Evolutionary conservation across 2,888 invertebrate genomes (phyloP).

Genomic region (Dusona sp.): DNA sequence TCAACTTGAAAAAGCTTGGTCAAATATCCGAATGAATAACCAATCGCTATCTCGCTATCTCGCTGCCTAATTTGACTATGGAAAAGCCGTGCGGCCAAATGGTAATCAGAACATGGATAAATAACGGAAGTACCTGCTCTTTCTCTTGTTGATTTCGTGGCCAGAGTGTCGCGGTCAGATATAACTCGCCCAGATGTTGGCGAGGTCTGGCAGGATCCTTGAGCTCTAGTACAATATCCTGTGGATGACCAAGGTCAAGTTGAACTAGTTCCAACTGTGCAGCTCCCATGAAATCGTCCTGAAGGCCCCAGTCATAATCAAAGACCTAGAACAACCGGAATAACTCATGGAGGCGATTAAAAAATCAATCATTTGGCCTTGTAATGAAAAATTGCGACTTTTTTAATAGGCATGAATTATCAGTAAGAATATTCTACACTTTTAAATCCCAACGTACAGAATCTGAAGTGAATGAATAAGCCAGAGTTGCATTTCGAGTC

Average conservation of each 20-base stretch:
- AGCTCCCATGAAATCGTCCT: slow-evolving; percentile 99
- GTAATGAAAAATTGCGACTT: not conserved
- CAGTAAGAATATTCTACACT: not conserved
- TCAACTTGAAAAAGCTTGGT: not conserved
- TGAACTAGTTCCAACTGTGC: slow-evolving; percentile 93
- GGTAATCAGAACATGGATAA: slow-evolving; percentile 38
- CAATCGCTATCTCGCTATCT: not conserved
- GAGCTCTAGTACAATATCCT: slow-evolving; percentile 92
- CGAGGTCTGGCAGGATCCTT: slow-evolving; percentile 91
- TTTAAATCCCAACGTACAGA: not conserved
- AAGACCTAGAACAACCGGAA: slow-evolving; percentile 88
- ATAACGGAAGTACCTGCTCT: slow-evolving; percentile 66
- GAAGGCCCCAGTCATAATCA: slow-evolving; percentile 98
- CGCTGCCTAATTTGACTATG: not conserved
- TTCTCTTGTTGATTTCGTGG: slow-evolving; percentile 96
- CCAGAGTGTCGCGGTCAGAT: slow-evolving; percentile 93
- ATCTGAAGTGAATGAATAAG: not conserved
- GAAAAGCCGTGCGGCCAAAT: slow-evolving; percentile 14
- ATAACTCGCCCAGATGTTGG: slow-evolving; percentile 93
- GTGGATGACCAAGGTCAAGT: slow-evolving; percentile 91
- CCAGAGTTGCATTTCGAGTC: not conserved
- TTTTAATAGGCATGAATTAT: not conserved
- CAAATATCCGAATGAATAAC: not conserved
- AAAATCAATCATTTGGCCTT: not conserved
- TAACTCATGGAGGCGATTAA: not conserved